Base-by-base conservation (phyloP, 2,797 vertebrate genomes). In the Pristis pectinata region DNA sequence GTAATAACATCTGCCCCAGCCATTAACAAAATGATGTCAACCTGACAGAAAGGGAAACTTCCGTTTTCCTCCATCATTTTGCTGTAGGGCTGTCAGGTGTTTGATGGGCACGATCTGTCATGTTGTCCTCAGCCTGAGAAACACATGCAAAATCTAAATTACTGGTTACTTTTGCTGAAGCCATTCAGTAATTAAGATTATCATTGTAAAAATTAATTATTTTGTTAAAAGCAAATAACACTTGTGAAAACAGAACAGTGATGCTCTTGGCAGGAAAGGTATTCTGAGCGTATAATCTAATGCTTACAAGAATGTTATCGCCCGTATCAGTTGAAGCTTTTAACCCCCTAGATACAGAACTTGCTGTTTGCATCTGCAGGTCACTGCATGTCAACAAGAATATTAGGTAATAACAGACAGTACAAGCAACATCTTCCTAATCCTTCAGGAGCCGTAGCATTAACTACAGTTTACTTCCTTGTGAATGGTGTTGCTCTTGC, bases 71-170 rank as follows among this genome's bases (percentile, higher is more conserved):
- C 13, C 76, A 53, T 76, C 61, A n/a, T 56, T 64, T 95, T 41
- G 94, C 95, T 95, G 67, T 93, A 95, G 95, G 94, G 61, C 85
- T 91, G 89, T 95, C 95, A 95, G 94, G 94, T 95, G 67, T 44
- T 44, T 85, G 74, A 37, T 87, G 44, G 95, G 94, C 77, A 91
- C 49, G 61, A 95, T 95, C 94, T 94, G 89, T 95, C 94, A 95
- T 41, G 22, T 94, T 94, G 91, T 41, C 85, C 34, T 70, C 94
- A 94, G 83, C 74, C 95, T 93, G 91, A 56, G 82, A 95, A 95
- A 37, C 53, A 24, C n/a, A 80, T 34, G 72, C 74, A 91, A 53
- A 41, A 59, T 34, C 91, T 61, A 95, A 94, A 94, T 95, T 94
- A 92, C 93, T 80, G 37, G 41, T 94, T 93, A 92, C 93, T 95